Evolutionary conservation across 1,140 invertebrate genomes (phyloP).

Genomic region (Platorchestia sp.): DNA sequence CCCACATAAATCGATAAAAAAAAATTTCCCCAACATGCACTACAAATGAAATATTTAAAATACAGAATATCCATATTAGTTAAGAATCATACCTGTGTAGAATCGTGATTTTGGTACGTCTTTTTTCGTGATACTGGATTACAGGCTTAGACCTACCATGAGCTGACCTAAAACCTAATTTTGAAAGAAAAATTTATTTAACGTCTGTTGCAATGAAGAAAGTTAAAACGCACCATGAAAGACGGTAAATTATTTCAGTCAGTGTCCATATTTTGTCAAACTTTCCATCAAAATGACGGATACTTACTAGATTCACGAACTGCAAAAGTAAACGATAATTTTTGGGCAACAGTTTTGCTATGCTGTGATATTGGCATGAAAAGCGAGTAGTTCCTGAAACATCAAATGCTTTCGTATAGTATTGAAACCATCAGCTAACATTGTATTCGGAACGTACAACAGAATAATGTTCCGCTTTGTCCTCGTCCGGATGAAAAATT

Average conservation of each 20-base stretch:
- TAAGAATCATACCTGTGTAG: too few relatives aligned
- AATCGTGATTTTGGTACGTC: too few relatives aligned
- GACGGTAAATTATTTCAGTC: background rate
- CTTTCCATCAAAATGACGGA: background rate
- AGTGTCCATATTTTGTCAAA: background rate
- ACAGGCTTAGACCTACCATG: background rate
- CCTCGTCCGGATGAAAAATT: background rate
- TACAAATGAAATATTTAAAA: background rate
- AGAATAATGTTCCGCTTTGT: background rate
- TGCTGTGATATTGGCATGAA: background rate
- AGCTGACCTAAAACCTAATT: background rate
- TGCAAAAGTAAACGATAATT: background rate
- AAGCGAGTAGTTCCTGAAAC: background rate
- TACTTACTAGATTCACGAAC: background rate
- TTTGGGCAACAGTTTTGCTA: background rate
- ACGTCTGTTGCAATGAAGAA: background rate
- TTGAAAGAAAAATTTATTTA: background rate
- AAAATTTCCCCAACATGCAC: background rate
- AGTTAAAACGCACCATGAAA: background rate
- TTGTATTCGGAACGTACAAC: background rate
- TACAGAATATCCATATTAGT: background rate
- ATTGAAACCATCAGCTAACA: background rate
- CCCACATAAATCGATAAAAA: background rate
- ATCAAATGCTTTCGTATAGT: background rate
- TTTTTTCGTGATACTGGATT: too few relatives aligned